Percentiles rank a stretch among this genome's conserved stretches.
Conservation (phyloP, 35 echinoderm and acorn worm species). For the Acanthaster planci region DNA sequence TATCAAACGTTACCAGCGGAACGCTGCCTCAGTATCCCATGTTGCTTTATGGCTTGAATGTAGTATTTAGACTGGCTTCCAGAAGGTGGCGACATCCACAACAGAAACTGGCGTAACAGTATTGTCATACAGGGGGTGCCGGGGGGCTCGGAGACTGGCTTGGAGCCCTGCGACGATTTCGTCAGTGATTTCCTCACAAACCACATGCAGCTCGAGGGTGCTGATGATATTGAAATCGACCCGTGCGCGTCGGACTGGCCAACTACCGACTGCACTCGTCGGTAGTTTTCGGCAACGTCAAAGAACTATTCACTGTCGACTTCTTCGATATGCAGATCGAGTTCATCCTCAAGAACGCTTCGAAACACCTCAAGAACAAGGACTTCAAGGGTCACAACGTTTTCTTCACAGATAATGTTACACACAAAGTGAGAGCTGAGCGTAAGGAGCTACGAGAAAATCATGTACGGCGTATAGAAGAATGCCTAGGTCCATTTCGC, state of each 20-base stretch:
- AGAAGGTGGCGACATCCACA: neutral
- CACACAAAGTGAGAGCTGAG: neutral
- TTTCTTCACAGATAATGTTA: neutral
- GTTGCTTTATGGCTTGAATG: too few species aligned
- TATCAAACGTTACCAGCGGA: too few species aligned
- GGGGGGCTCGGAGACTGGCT: neutral
- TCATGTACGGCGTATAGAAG: neutral
- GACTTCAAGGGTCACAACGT: neutral
- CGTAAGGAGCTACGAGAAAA: neutral
- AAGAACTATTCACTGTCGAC: neutral
- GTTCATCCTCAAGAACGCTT: neutral
- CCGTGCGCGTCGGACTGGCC: too few species aligned
- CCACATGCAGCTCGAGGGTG: neutral
- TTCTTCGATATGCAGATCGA: too few species aligned
- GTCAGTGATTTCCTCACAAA: neutral
- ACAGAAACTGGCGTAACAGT: neutral
- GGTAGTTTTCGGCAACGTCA: neutral
- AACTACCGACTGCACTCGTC: too few species aligned
- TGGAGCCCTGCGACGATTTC: neutral
- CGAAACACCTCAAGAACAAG: too few species aligned
- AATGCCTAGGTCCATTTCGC: conserved; percentile 10
- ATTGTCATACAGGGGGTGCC: neutral
- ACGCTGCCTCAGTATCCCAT: too few species aligned
- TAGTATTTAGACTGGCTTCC: too few species aligned
- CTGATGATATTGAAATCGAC: too few species aligned